Evolutionary conservation across 2,888 invertebrate genomes (phyloP).

Genomic region (Pterostichus madidus): DNA sequence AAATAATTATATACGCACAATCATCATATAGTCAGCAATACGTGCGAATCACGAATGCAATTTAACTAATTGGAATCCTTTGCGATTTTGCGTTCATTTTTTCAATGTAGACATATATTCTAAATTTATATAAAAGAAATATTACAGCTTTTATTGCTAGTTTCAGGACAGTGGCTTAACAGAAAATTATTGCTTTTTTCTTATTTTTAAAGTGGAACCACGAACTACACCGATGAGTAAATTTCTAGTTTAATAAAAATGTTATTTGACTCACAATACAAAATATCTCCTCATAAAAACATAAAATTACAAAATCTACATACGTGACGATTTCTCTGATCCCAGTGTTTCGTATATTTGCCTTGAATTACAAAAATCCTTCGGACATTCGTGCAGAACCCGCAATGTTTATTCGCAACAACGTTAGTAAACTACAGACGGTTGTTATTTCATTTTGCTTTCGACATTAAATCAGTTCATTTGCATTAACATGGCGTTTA

Average conservation of each 20-base stretch:
- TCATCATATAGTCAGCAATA: too few relatives aligned
- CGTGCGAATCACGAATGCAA: too few relatives aligned
- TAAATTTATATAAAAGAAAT: too few relatives aligned
- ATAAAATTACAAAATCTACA: constrained; percentile 41
- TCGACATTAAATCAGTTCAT: constrained; percentile 67
- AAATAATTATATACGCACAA: too few relatives aligned
- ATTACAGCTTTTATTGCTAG: too few relatives aligned
- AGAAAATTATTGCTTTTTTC: too few relatives aligned
- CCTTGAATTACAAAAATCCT: constrained; percentile 17
- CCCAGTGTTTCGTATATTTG: constrained; percentile 26
- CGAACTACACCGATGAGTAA: too few relatives aligned
- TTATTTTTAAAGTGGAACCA: constrained; percentile 3
- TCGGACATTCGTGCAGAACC: constrained; percentile 24
- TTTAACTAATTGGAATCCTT: too few relatives aligned
- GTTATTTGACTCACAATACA: constrained; percentile 35
- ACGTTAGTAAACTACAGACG: constrained; percentile 48
- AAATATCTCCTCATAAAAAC: constrained; percentile 10
- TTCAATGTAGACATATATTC: too few relatives aligned
- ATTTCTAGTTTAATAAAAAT: constrained; percentile 30
- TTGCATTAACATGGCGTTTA: constrained; percentile 67
- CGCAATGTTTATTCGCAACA: constrained; percentile 54
- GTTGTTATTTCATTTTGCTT: constrained; percentile 65
- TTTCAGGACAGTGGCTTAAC: too few relatives aligned
- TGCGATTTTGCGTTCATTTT: too few relatives aligned
- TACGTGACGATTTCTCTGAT: constrained; percentile 16